Conservation (phyloP, 37 sponge, comb jelly and placozoan species). For the Bolinopsis microptera region DNA sequence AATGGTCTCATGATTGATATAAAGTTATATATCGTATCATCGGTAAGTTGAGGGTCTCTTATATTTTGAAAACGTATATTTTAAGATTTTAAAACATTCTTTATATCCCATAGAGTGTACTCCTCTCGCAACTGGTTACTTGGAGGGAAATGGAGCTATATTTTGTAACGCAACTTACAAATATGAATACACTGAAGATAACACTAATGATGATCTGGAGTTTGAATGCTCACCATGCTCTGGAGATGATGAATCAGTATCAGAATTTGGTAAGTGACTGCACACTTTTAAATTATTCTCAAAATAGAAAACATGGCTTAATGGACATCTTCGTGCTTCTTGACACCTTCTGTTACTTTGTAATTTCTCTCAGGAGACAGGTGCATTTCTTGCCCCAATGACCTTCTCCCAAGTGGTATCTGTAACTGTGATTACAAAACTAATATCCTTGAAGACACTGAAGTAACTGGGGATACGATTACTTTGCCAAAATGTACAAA, state of each 20-base stretch:
- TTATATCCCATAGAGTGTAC: neutral
- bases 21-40: too few species aligned
- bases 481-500: neutral
- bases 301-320: too few species aligned
- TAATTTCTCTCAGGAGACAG: neutral
- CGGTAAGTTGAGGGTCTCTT: too few species aligned
- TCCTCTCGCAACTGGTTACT: neutral
- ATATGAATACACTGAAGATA: neutral
- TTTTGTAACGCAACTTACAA: neutral
- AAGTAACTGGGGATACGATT: neutral
- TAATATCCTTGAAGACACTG: conserved; percentile 20
- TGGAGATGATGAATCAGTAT: neutral
- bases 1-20: too few species aligned
- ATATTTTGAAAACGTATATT: neutral
- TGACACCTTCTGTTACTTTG: too few species aligned
- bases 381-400: neutral
- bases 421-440: conserved; percentile 16
- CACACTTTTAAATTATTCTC: neutral
- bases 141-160: neutral
- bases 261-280: conserved; percentile 11
- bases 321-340: neutral
- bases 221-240: neutral
- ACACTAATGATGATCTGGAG: neutral
- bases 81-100: neutral
- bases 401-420: neutral